Percentiles rank a stretch among this genome's conserved stretches.
Evolutionary conservation across 1,140 invertebrate species (phyloP).

Genomic region (Euwallacea fornicatus): DNA sequence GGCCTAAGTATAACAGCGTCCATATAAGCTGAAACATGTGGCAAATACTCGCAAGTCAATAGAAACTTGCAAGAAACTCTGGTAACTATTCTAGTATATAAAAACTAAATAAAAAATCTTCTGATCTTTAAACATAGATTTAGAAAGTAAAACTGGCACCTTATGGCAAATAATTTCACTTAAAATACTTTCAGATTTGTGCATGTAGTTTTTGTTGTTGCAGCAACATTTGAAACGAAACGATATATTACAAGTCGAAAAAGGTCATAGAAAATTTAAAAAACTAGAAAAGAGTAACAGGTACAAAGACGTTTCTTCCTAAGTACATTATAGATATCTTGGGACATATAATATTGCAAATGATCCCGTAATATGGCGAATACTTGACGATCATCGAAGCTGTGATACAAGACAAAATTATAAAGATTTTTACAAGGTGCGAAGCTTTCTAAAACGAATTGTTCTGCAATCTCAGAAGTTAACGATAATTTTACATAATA

Average conservation of each 20-base stretch:
- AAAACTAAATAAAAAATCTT: slow-evolving; percentile 39
- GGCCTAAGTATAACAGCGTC: slow-evolving; percentile 25
- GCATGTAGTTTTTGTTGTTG: no score
- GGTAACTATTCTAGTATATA: slow-evolving; percentile 43
- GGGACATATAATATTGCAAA: slow-evolving; percentile 28
- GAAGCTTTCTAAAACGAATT: background rate
- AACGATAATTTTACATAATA: background rate
- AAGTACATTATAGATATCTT: slow-evolving; percentile 36
- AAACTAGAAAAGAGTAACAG: slow-evolving; percentile 31
- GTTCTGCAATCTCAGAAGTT: background rate
- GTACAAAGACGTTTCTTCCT: slow-evolving; percentile 36
- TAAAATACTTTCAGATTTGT: background rate
- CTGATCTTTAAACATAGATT: slow-evolving; percentile 29
- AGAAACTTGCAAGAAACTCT: slow-evolving; percentile 38
- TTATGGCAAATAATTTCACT: slow-evolving; percentile 45
- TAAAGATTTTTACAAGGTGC: background rate
- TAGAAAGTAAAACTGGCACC: slow-evolving; percentile 49
- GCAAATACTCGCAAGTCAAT: slow-evolving; percentile 31
- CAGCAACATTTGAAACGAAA: no score
- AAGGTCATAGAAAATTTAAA: slow-evolving; percentile 34
- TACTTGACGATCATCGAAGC: background rate
- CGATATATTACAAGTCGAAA: slow-evolving; percentile 3
- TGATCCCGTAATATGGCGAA: slow-evolving; percentile 18
- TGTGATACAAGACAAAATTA: background rate
- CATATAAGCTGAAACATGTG: slow-evolving; percentile 36